Evolutionary conservation across 2,797 vertebrate species (phyloP), one percentile per base, ranked within the genome.

Genomic region (Jordanella pulchra): DNA sequence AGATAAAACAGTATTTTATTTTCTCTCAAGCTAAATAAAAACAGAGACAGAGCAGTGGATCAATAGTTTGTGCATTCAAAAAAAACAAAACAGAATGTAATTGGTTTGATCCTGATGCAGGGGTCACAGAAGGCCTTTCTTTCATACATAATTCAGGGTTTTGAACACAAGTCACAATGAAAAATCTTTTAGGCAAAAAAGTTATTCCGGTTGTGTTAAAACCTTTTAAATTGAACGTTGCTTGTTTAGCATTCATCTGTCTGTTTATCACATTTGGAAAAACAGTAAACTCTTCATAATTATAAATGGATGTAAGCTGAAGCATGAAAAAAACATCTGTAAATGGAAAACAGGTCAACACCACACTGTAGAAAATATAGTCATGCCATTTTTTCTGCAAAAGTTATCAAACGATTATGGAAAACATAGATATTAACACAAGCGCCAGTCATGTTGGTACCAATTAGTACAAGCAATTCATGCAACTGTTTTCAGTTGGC

Each of bases 61-160:
- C 74, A 71, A 56, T 14, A 9, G 66, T 67, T 35, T 54, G 23
- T 54, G 25, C 39, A 61, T 28, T 75, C 27, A 74, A 76, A 78
- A 25, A 9, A 72, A 71, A 78, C n/a, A n/a, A n/a, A n/a, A n/a
- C n/a, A n/a, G n/a, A 61, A 50, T 47, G 39, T 69, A 18, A 10
- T 32, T 53, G 6, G 44, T 83, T 74, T 83, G 58, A 79, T 79
- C 28, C 67, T 66, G 35, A 69, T 54, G 45, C 61, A 45, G 44
- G 25, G 51, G 63, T 71, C 53, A 45, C 35, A 23, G 13, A n/a
- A 42, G 44, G 12, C 15, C 51, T 70, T 58, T 66, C 72, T 65
- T 67, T 32, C 15, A 44, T 55, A 68, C 60, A 69, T 71, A 72
- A 75, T 69, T 76, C 18, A 47, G 42, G 67, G 73, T 63, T 75